Percentiles rank a stretch among this genome's conserved stretches.
phyloP scores from a whole-genome alignment of 2,888 invertebrate species.

The Caenorhabditis macrosperma region DNA sequence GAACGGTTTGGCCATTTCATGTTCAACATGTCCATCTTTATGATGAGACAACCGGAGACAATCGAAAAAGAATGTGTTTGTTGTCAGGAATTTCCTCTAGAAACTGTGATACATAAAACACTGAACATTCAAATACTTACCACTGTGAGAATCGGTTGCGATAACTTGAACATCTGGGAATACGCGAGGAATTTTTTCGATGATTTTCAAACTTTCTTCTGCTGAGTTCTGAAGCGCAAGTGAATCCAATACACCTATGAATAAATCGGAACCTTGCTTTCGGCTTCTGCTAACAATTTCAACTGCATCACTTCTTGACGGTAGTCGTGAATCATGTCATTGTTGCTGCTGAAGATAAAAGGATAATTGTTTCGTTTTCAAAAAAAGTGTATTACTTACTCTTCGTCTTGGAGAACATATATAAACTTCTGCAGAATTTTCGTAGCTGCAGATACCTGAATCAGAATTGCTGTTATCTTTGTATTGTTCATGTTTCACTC shows the following conservation, averaged over 20 bases:
- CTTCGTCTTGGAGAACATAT: conserved; percentile 53
- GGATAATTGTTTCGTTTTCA: not conserved
- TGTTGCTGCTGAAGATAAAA: conserved; percentile 40
- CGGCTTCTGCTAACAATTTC: conserved; percentile 68
- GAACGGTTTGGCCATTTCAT: no score
- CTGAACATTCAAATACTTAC: conserved; percentile 9
- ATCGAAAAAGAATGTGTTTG: no score
- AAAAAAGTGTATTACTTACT: conserved; percentile 35
- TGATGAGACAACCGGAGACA: no score
- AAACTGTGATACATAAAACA: not conserved
- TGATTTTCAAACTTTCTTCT: conserved; percentile 51
- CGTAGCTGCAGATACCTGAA: conserved; percentile 53
- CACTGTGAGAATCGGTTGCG: not conserved
- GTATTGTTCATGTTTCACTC: not conserved
- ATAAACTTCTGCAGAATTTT: conserved; percentile 58
- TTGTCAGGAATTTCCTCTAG: no score
- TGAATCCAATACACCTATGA: not conserved
- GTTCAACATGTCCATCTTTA: no score
- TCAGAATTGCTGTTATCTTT: not conserved
- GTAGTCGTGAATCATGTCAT: conserved; percentile 70
- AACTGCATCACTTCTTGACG: conserved; percentile 67
- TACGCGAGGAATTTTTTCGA: conserved; percentile 53
- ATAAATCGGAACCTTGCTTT: conserved; percentile 57
- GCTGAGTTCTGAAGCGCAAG: conserved; percentile 25
- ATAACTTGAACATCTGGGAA: conserved; percentile 46